phyloP scores from a whole-genome alignment of 2,797 vertebrate genomes.

The Channallabes apus region DNA sequence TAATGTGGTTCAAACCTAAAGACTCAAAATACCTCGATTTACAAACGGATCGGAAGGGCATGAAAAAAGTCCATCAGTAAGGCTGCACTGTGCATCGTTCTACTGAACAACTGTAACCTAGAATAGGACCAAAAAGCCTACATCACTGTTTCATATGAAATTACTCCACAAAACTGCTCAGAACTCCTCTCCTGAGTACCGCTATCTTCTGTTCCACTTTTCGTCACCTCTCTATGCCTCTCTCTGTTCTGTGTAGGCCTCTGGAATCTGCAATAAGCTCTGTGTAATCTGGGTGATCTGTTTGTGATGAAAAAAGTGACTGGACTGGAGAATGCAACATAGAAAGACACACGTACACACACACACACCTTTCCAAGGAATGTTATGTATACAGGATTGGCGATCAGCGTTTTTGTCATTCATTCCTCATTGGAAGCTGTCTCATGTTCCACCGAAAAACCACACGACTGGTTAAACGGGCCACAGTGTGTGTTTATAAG shows the following conservation, averaged over 20 bases:
- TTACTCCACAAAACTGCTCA: not conserved
- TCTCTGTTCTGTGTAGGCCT: not conserved
- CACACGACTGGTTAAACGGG: constrained; percentile 26
- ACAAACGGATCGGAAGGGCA: not conserved
- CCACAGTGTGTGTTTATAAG: constrained; percentile 5
- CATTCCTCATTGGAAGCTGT: constrained; percentile 27
- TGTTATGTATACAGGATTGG: constrained; percentile 1
- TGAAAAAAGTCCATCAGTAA: not conserved
- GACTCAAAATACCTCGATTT: not conserved
- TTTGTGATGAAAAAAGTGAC: constrained; percentile 14
- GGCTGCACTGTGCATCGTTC: not conserved
- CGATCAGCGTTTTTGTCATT: constrained; percentile 26
- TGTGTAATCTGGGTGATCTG: not conserved
- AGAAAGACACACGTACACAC: too few species aligned
- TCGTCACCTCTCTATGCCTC: not conserved
- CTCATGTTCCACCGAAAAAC: constrained; percentile 30
- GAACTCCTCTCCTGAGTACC: not conserved
- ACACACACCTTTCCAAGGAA: constrained; percentile 9
- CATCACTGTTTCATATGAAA: not conserved
- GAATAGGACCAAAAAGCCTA: not conserved
- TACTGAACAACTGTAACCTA: not conserved
- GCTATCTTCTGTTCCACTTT: not conserved
- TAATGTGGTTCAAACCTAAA: not conserved
- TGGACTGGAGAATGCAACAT: constrained; percentile 56
- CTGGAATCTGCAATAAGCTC: not conserved